Conservation (phyloP, 2,888 invertebrate species). For the Argynnis bischoffii region DNA sequence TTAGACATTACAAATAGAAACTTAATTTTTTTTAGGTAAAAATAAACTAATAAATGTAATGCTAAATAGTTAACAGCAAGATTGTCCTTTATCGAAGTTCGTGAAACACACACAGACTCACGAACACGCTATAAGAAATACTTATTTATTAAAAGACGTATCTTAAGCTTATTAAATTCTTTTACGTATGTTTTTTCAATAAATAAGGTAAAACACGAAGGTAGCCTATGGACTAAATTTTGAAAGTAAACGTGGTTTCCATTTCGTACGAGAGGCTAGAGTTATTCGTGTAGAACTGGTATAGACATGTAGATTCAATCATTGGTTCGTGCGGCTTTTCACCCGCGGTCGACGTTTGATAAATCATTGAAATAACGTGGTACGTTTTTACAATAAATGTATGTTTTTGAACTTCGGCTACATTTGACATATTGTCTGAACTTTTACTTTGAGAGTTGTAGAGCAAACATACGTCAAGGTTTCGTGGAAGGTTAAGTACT, state of each 20-base stretch:
- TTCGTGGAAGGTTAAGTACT: no score
- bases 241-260: slow-evolving; percentile 9
- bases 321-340: slow-evolving; percentile 45
- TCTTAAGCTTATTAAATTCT: no score
- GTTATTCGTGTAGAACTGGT: slow-evolving; percentile 12
- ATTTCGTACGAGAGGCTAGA: slow-evolving; percentile 4
- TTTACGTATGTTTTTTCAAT: no score
- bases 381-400: slow-evolving; percentile 22
- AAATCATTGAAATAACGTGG: slow-evolving; percentile 44
- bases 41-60: no score
- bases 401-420: slow-evolving; percentile 31
- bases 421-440: slow-evolving; percentile 20
- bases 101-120: no score
- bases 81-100: no score
- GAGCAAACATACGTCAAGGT: no score
- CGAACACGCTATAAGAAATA: no score
- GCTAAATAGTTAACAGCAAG: no score
- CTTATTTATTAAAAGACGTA: no score
- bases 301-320: slow-evolving; percentile 40
- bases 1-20: no score
- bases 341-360: slow-evolving; percentile 42
- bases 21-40: no score
- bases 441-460: neutral
- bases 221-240: neutral
- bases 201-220: neutral